A percentile compares a stretch with the other conserved stretches of the same genome.
Conservation (phyloP, 2,888 invertebrate genomes). For the Ypsolopha scabrella region DNA sequence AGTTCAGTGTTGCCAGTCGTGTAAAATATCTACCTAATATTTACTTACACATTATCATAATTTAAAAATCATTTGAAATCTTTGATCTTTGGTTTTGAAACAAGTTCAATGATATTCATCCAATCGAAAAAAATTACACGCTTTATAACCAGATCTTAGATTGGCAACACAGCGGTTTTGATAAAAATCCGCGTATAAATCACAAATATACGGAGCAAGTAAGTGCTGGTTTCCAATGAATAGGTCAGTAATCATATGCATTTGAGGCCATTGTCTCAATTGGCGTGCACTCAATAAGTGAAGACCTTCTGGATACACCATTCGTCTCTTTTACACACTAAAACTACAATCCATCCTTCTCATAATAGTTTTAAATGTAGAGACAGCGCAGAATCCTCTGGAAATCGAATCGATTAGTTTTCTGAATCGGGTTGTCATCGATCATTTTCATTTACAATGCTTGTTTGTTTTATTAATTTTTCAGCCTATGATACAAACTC, state of each 20-base stretch:
- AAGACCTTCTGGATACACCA: slow-evolving; percentile 44
- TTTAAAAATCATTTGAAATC: too few relatives aligned
- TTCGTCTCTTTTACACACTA: slow-evolving; percentile 51
- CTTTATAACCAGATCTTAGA: too few relatives aligned
- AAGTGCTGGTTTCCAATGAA: slow-evolving; percentile 58
- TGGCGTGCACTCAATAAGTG: slow-evolving; percentile 58
- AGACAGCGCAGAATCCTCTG: not conserved
- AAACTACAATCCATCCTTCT: not conserved
- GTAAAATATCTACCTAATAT: too few relatives aligned
- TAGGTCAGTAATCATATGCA: slow-evolving; percentile 65
- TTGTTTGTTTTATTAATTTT: slow-evolving; percentile 49
- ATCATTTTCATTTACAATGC: slow-evolving; percentile 25
- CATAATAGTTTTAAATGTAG: not conserved
- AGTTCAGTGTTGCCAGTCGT: slow-evolving; percentile 10
- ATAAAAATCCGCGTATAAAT: slow-evolving; percentile 26
- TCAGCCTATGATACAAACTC: slow-evolving; percentile 12
- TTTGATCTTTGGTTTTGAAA: too few relatives aligned
- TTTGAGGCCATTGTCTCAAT: slow-evolving; percentile 67
- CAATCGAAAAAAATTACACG: too few relatives aligned
- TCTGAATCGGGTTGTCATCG: too few relatives aligned
- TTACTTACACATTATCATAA: too few relatives aligned
- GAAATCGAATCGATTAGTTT: too few relatives aligned
- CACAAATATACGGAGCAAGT: slow-evolving; percentile 28
- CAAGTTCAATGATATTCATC: too few relatives aligned
- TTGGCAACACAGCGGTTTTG: too few relatives aligned